Evolutionary conservation across 1,140 invertebrate species (phyloP).

Genomic region (Drosophila serrata): DNA sequence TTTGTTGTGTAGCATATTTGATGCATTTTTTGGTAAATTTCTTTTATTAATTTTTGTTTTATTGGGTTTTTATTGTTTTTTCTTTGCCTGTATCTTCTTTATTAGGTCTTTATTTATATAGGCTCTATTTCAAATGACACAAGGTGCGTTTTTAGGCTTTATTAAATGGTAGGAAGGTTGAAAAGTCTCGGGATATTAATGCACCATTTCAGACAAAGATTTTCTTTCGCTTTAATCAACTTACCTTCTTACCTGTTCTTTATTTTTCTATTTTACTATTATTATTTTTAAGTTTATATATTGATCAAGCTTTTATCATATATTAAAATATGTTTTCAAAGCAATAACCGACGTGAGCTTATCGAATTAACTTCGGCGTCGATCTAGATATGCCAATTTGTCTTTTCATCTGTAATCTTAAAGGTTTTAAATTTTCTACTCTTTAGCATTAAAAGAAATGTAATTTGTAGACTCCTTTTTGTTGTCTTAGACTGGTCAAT

Average conservation of each 20-base stretch:
- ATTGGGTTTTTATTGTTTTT: background rate
- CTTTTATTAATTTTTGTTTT: background rate
- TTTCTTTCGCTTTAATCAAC: too few relatives aligned
- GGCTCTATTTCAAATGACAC: background rate
- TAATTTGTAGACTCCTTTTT: background rate
- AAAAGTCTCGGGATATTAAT: background rate
- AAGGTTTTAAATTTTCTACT: background rate
- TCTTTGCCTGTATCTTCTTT: too few relatives aligned
- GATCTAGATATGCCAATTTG: background rate
- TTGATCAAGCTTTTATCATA: too few relatives aligned
- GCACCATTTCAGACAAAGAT: too few relatives aligned
- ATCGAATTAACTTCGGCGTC: fast-evolving
- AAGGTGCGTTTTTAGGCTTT: slow-evolving; percentile 1
- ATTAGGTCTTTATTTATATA: background rate
- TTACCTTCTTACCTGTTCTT: too few relatives aligned
- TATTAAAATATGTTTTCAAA: background rate
- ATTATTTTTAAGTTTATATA: background rate
- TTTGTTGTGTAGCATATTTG: background rate
- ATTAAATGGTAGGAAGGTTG: too few relatives aligned
- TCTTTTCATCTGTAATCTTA: background rate
- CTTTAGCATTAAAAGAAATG: background rate
- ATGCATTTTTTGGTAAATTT: background rate
- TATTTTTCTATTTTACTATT: too few relatives aligned
- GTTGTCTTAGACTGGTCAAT: fast-evolving
- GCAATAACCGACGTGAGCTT: background rate